Evolutionary conservation across 2,888 invertebrate species (phyloP).

Genomic region (Syritta pipiens): DNA sequence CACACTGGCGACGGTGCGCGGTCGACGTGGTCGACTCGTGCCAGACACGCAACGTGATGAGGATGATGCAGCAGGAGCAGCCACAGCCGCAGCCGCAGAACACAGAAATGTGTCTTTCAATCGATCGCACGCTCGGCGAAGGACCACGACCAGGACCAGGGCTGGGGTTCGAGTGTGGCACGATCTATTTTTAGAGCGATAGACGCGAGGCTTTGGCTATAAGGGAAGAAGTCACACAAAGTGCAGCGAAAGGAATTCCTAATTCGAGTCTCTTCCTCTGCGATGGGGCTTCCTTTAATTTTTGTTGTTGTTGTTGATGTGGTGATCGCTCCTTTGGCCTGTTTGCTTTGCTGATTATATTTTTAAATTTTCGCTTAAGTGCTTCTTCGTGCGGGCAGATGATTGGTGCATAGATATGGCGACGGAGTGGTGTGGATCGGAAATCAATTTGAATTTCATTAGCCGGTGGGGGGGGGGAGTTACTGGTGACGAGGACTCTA

Average conservation of each 20-base stretch:
- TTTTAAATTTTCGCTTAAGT: constrained; percentile 29
- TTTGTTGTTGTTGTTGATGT: not conserved
- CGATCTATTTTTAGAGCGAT: constrained; percentile 63
- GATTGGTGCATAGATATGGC: no score
- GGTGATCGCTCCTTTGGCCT: not conserved
- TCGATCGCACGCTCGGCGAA: no score
- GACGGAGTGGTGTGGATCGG: no score
- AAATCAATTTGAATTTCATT: no score
- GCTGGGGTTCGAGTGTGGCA: no score
- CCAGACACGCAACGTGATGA: constrained; percentile 61
- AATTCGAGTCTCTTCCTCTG: constrained; percentile 29
- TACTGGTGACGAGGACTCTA: no score
- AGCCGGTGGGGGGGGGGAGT: no score
- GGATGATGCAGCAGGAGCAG: constrained; percentile 24
- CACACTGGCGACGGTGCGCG: not conserved
- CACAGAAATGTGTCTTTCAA: constrained; percentile 34
- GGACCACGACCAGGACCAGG: no score
- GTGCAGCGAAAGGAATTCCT: constrained; percentile 40
- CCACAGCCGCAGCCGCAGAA: no score
- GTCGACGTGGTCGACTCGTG: constrained; percentile 50
- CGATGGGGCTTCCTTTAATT: constrained; percentile 35
- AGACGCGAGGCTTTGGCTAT: constrained; percentile 38
- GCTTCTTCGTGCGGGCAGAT: no score
- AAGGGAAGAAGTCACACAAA: constrained; percentile 52
- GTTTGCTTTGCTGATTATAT: constrained; percentile 27